A percentile compares a stretch with the other conserved stretches of the same genome.
phyloP scores from a whole-genome alignment of 2,113 vertebrate species.

The Spea bombifrons region DNA sequence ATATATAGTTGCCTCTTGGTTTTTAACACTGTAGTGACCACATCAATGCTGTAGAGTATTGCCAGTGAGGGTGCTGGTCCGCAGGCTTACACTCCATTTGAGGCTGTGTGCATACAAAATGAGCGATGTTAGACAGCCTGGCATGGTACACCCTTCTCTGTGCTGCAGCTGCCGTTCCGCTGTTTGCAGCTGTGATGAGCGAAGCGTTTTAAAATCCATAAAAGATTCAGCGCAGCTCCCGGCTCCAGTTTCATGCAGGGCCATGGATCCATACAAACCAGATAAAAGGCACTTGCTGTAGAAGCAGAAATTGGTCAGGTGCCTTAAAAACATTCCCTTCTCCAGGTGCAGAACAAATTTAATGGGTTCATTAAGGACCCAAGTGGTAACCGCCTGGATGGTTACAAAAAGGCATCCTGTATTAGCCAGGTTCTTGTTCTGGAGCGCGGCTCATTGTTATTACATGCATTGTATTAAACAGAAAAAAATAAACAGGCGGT shows the following conservation, averaged over 20 bases:
- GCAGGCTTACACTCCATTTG: constrained; percentile 6
- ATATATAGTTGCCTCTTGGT: no score
- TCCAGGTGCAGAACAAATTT: constrained; percentile 1
- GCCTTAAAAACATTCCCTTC: background rate
- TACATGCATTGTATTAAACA: background rate
- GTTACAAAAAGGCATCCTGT: background rate
- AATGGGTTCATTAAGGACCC: background rate
- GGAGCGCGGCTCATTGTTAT: background rate
- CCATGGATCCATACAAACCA: constrained; percentile 20
- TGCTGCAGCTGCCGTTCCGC: constrained; percentile 26
- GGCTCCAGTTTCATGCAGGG: constrained; percentile 32
- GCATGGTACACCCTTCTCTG: background rate
- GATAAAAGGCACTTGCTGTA: background rate
- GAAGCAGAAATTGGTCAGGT: background rate
- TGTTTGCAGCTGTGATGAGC: constrained; percentile 36
- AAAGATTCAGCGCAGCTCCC: constrained; percentile 29
- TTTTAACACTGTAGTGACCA: no score
- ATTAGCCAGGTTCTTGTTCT: background rate
- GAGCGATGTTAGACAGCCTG: background rate
- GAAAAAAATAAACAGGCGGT: no score
- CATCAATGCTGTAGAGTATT: background rate
- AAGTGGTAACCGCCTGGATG: background rate
- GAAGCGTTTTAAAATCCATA: constrained; percentile 33
- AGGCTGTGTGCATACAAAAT: constrained; percentile 3
- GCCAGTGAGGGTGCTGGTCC: background rate